Base-by-base conservation (phyloP, 1,140 invertebrate species). In the Campoletis sonorensis region DNA sequence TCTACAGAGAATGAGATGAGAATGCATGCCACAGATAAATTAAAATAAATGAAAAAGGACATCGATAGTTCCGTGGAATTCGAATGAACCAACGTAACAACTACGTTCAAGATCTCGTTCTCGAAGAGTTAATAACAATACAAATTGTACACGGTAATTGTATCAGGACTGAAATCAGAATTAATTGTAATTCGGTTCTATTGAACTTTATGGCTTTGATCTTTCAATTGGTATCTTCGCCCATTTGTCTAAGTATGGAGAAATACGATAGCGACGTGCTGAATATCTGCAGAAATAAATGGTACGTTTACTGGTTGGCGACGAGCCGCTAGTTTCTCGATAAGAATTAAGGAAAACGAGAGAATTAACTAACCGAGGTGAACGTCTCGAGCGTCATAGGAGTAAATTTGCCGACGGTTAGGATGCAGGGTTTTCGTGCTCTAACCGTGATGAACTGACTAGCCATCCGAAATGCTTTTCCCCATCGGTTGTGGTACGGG, bases 201-300 rank as follows among this genome's bases (percentile, higher is more conserved):
- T n/a, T 58, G 4, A n/a, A 58, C 54, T 58, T 33, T 33, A 4
- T 21, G 18, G 18, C 21, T 58, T 58, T 58, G 18, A 7, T 8
- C 15, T 15, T 37, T 71, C 16, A 71, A 27, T 3, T 8, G 33
- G 27, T 1, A 7, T 77, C 71, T 70, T 82, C 78, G 21, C 21
- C 18, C 33, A 81, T 75, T 70, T 86, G 72, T 11, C 85, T 82
- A n/a, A 87, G 70, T 37, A 88, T 23, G 11, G 87, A 86, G 33
- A 87, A 87, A 37, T 85, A 86, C 16, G 87, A 87, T 67, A 87
- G 45, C 15, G 86, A 84, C 45, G 83, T 86, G 67, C 61, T 84
- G 10, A 85, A 64, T 18, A 87, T 84, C 87, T 88, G 40, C 71
- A 79, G 79, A 49, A 84, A 33, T 33, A 2, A 7, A 33, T 33